Evolutionary conservation across 1,140 invertebrate species (phyloP), one percentile per base, ranked within the genome.

Genomic region (Pseudomyrmex dendroicus): DNA sequence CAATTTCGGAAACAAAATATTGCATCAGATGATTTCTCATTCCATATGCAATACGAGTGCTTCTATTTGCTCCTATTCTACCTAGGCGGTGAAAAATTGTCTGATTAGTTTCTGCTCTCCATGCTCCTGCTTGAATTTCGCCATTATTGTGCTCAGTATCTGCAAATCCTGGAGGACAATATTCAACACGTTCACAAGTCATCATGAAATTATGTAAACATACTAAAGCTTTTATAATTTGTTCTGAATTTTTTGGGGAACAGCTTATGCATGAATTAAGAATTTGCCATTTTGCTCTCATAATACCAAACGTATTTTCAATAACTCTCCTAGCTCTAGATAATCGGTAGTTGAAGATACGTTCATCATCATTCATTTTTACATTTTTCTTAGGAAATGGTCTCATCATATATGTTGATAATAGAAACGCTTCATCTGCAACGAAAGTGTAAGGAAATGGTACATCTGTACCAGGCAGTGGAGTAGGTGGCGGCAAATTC

Each of bases 201-300:
- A 66, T 48, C n/a, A 66, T 66, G 22, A 66, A 66, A 66, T 66
- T 66, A 35, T 66, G 44, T 12, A 66, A 7, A 20, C 63, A 66
- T 5, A 66, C 44, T 1, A 66, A 0, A 10, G 63, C 63, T 66
- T 66, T 66, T 46, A 17, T 12, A 17, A 66, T 66, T 46, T 15
- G 7, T 46, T 66, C n/a, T 46, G 63, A 25, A 66, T 66, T 4
- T 66, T 66, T 46, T 66, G 63, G 63, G 0, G 63, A 66, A 17
- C 63, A 66, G 13, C n/a, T 66, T 66, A 66, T 66, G 35, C 63
- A 20, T 10, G 63, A 17, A 2, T 2, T 46, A 1, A 66, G 10
- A 20, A 66, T 66, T 20, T 66, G 63, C 63, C 63, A 66, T 46
- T 35, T 66, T 48, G 22, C n/a, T 3, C 8, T n/a, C 9, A 66